Base-by-base conservation (phyloP, 2,797 vertebrate genomes). In the Amniataba percoides region DNA sequence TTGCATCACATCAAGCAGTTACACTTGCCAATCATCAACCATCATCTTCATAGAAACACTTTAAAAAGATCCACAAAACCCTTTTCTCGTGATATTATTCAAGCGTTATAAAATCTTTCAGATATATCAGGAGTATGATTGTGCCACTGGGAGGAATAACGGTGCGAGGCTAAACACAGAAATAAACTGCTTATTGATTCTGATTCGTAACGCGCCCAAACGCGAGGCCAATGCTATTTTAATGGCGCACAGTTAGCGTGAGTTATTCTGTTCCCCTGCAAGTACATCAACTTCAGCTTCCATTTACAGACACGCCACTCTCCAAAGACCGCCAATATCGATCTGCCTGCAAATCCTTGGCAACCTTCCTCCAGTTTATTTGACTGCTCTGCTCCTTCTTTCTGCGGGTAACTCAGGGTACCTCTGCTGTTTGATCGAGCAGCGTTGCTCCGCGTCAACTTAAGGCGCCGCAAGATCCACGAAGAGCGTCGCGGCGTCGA, bases 301-400 rank as follows among this genome's bases (percentile, higher is more conserved):
- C 0, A 10, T 76, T 59, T 79, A 60, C 53, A 77, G 51, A 61
- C 19, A 52, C 55, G 27, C 12, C 57, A 39, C 40, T 71, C 70
- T 81, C 67, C 68, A 80, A 60, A 84, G 76, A 71, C 45, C 1
- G 45, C 27, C 45, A 18, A n/a, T 60, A 82, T 81, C 61, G 78
- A 86, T 85, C 73, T 27, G 34, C 55, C 57, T 62, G 45, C 49
- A 70, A 57, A 75, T 80, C 48, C 51, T 70, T 71, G n/a, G 59
- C 52, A 69, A 45, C 43, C 56, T 57, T 81, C 67, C 76, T 81
- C 18, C 25, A 65, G 59, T 64, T 64, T 53, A 14, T 75, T 52
- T 81, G 71, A 69, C 61, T 57, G 51, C 23, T 36, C 67, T 19
- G 31, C 34, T 58, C 49, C 36, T n/a, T 31, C 27, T 31, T 72